A percentile compares a stretch with the other conserved stretches of the same genome.
Evolutionary conservation across 2,888 invertebrate genomes (phyloP).

Genomic region (Neoascia interrupta): DNA sequence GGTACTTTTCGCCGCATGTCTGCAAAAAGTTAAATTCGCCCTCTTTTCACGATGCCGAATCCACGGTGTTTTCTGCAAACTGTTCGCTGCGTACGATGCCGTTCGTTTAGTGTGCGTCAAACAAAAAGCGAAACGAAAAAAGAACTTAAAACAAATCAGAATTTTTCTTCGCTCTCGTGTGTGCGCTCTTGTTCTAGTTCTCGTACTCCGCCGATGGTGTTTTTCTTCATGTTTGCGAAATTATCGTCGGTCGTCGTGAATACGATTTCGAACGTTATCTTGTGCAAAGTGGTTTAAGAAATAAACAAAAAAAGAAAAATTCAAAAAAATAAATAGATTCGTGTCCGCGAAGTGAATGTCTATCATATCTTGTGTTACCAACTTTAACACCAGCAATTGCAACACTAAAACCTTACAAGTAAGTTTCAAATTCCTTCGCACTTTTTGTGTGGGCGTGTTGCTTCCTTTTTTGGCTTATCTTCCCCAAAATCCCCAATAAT

Average conservation of each 20-base stretch:
- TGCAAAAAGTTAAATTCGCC: slow-evolving; percentile 52
- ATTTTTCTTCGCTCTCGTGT: slow-evolving; percentile 60
- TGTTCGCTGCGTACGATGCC: slow-evolving; percentile 16
- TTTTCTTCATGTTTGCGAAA: slow-evolving; percentile 57
- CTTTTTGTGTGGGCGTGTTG: slow-evolving; percentile 51
- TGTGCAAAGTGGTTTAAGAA: slow-evolving; percentile 18
- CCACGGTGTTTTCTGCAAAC: slow-evolving; percentile 35
- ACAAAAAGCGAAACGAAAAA: slow-evolving; percentile 33
- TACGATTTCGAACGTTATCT: slow-evolving; percentile 51
- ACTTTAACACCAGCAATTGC: slow-evolving; percentile 12
- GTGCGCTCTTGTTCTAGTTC: slow-evolving; percentile 56
- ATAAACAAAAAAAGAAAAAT: slow-evolving; percentile 4
- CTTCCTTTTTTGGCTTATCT: slow-evolving; percentile 3
- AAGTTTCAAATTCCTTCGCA: slow-evolving; percentile 28
- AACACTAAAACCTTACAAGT: slow-evolving; percentile 35
- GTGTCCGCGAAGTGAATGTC: slow-evolving; percentile 29
- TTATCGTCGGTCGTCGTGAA: slow-evolving; percentile 54
- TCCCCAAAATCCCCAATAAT: background rate
- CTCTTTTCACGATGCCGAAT: no score
- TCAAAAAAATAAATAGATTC: background rate
- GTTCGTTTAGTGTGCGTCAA: slow-evolving; percentile 65
- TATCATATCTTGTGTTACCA: slow-evolving; percentile 9
- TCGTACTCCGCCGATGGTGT: no score
- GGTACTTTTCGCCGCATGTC: slow-evolving; percentile 45
- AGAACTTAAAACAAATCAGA: slow-evolving; percentile 45